Conservation (phyloP, 92 coral and sea anemone genomes). For the Epizoanthus fatuus region DNA sequence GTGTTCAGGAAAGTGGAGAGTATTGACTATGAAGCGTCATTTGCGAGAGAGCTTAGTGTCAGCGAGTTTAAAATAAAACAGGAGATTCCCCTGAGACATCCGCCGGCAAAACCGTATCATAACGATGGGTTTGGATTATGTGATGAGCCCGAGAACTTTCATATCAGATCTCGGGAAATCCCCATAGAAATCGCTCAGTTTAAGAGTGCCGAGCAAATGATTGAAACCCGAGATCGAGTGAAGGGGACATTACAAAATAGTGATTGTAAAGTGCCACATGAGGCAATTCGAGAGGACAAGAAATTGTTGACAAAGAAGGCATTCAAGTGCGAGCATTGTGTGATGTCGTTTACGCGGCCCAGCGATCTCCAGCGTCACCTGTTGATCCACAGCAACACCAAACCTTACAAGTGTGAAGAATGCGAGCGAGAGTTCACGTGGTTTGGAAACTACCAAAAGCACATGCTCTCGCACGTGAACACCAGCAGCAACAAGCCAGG, state of each 20-base stretch:
- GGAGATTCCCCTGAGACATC: background rate
- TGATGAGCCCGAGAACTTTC: slow-evolving; percentile 13
- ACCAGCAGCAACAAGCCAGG: slow-evolving; percentile 52
- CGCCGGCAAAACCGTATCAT: background rate
- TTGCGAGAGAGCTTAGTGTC: background rate
- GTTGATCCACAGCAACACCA: slow-evolving; percentile 89
- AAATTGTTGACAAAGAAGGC: slow-evolving; percentile 67
- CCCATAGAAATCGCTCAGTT: slow-evolving; percentile 40
- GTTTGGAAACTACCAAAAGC: slow-evolving; percentile 99
- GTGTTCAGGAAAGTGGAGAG: background rate
- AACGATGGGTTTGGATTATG: slow-evolving; percentile 2
- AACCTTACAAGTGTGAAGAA: slow-evolving; percentile 96
- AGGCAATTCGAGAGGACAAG: background rate
- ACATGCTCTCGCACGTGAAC: slow-evolving; percentile 91
- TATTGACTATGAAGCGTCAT: background rate
- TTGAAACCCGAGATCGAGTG: slow-evolving; percentile 17
- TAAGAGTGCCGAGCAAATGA: slow-evolving; percentile 34
- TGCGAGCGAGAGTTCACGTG: slow-evolving; percentile 99
- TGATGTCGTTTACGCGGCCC: slow-evolving; percentile 98
- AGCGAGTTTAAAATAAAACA: slow-evolving; percentile 22
- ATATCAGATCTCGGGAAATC: slow-evolving; percentile 13
- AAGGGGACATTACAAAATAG: background rate
- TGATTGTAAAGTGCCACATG: background rate
- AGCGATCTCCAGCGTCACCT: slow-evolving; percentile 97
- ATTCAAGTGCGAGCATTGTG: slow-evolving; percentile 90